Percentiles rank a stretch among this genome's conserved stretches.
These are phyloP conservation scores for Lacanobia oleracea DNA, from an alignment of 2,888 invertebrate genomes.

Conservation along the genomic window DNA sequence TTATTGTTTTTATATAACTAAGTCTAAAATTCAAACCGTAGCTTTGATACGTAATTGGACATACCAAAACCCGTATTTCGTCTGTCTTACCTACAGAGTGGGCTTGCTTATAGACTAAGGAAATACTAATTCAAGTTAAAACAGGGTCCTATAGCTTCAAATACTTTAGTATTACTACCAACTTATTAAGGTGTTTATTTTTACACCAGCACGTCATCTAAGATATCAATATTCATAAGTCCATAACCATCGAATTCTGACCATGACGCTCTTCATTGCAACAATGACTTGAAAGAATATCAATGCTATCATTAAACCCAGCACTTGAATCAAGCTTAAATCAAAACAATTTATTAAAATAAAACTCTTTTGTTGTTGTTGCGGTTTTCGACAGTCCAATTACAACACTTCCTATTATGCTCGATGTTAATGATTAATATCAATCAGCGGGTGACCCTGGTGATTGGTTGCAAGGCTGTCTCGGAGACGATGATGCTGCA, in stretches of 20 bases:
- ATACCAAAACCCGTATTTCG: neutral
- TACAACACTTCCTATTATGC: conserved; percentile 54
- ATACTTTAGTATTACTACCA: neutral
- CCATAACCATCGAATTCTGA: conserved; percentile 3
- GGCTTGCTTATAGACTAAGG: neutral
- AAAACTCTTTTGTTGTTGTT: conserved; percentile 48
- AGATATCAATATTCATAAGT: neutral
- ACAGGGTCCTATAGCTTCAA: neutral
- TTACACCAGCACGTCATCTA: conserved; percentile 12
- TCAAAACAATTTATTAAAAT: conserved; percentile 43
- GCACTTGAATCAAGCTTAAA: conserved; percentile 24
- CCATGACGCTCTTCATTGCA: neutral
- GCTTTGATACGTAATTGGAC: neutral
- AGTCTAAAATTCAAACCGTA: neutral
- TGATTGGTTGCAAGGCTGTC: conserved; percentile 64
- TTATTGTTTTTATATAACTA: neutral
- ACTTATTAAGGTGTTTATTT: conserved; percentile 24
- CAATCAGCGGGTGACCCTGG: conserved; percentile 51
- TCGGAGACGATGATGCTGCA: conserved; percentile 58
- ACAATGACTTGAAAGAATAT: conserved; percentile 7
- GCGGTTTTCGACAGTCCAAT: conserved; percentile 51
- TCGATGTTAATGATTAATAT: conserved; percentile 58
- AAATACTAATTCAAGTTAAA: neutral
- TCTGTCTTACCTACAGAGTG: neutral
- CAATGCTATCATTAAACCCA: conserved; percentile 10